Evolutionary conservation across 2,888 invertebrate species (phyloP).

Genomic region (Steinernema scapterisci): DNA sequence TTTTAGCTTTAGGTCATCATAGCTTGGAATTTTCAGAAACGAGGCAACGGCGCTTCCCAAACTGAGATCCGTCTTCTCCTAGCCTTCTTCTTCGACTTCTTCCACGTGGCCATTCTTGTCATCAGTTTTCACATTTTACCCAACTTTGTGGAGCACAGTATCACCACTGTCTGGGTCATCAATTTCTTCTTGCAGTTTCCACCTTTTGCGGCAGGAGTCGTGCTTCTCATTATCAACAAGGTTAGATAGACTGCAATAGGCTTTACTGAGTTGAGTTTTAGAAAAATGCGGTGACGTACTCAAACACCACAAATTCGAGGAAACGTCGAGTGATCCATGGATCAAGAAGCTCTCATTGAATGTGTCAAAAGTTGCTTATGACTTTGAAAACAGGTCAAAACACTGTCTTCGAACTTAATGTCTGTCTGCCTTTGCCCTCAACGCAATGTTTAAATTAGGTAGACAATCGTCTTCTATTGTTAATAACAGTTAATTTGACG

Average conservation of each 20-base stretch:
- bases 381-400: too few species aligned
- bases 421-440: too few species aligned
- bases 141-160: not conserved
- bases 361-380: too few species aligned
- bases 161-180: not conserved
- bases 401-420: too few species aligned
- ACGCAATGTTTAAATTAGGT: too few species aligned
- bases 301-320: too few species aligned
- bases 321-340: too few species aligned
- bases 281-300: not conserved
- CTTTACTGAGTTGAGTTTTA: not conserved
- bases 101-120: not conserved
- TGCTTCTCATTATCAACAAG: not conserved
- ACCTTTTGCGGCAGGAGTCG: not conserved
- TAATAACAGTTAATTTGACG: too few species aligned
- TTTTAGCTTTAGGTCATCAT: not conserved
- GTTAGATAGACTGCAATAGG: not conserved
- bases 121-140: not conserved
- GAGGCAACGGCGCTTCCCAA: not conserved
- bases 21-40: not conserved
- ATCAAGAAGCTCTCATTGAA: too few species aligned
- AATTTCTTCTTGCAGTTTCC: not conserved
- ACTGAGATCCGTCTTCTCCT: not conserved
- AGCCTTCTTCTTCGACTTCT: not conserved
- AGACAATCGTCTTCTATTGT: too few species aligned